These are phyloP conservation scores for Leucoma salicis DNA, from an alignment of 2,888 invertebrate species.

Conservation along the genomic window DNA sequence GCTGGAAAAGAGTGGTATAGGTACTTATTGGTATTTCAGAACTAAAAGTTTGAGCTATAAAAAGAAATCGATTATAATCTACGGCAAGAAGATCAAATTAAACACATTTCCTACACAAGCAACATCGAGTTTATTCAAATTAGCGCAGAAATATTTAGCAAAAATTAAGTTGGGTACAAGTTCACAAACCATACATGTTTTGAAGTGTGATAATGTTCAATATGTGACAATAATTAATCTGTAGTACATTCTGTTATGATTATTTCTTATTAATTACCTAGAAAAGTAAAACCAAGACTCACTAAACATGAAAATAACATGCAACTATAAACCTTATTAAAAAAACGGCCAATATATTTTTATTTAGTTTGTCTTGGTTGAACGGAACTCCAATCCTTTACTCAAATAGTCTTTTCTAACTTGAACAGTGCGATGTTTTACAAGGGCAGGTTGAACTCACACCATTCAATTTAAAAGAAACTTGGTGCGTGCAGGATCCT, in stretches of 20 bases:
- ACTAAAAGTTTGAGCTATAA: too few relatives aligned
- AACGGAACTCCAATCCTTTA: slow-evolving; percentile 81
- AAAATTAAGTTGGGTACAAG: slow-evolving; percentile 39
- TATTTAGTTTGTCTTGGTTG: slow-evolving; percentile 83
- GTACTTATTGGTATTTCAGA: too few relatives aligned
- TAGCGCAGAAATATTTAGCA: slow-evolving; percentile 66
- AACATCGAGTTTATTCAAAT: slow-evolving; percentile 71
- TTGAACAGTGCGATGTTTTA: slow-evolving; percentile 78
- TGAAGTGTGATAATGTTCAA: slow-evolving; percentile 37
- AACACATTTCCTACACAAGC: slow-evolving; percentile 47
- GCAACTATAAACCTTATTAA: slow-evolving; percentile 53
- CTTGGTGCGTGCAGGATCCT: slow-evolving; percentile 73
- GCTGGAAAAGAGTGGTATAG: too few relatives aligned
- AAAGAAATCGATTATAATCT: too few relatives aligned
- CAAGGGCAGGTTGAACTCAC: slow-evolving; percentile 73
- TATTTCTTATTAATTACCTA: slow-evolving; percentile 55
- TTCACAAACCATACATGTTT: slow-evolving; percentile 24
- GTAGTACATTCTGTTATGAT: slow-evolving; percentile 24
- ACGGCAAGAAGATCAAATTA: too few relatives aligned
- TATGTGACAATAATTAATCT: slow-evolving; percentile 32
- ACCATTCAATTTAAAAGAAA: slow-evolving; percentile 82
- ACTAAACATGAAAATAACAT: slow-evolving; percentile 77
- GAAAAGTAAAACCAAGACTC: slow-evolving; percentile 81
- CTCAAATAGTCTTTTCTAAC: slow-evolving; percentile 80
- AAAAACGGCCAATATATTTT: slow-evolving; percentile 54